Conservation (phyloP, 2,113 vertebrate genomes). For the Amphiprion ocellaris region DNA sequence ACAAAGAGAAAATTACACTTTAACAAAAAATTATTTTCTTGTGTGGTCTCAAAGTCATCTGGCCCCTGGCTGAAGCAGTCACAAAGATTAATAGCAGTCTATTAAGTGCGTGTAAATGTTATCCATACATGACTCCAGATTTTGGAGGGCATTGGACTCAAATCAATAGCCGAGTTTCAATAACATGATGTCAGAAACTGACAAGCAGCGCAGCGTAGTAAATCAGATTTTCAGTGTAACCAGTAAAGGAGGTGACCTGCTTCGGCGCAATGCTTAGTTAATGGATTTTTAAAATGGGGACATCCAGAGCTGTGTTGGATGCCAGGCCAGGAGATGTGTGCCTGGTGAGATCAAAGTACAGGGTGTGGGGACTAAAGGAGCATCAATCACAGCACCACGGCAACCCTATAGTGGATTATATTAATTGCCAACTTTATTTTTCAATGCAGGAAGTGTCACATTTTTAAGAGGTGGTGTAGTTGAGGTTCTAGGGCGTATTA, state of each 20-base stretch:
- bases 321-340: slow-evolving; percentile 19
- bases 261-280: slow-evolving; percentile 36
- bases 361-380: background rate
- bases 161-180: slow-evolving; percentile 64
- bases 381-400: slow-evolving; percentile 28
- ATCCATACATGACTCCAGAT: slow-evolving; percentile 41
- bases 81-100: slow-evolving; percentile 54
- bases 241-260: slow-evolving; percentile 57
- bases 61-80: slow-evolving; percentile 1
- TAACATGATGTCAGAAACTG: slow-evolving; percentile 49
- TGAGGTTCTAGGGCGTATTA: rapidly evolving
- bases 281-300: slow-evolving; percentile 65
- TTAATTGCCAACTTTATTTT: background rate
- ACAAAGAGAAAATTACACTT: slow-evolving; percentile 7
- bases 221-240: slow-evolving; percentile 50
- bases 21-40: slow-evolving; percentile 30
- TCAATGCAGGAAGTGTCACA: background rate
- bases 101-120: slow-evolving; percentile 33
- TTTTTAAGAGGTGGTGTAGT: background rate
- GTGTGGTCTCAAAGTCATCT: background rate
- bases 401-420: background rate
- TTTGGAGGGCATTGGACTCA: slow-evolving; percentile 32
- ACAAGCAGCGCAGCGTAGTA: slow-evolving; percentile 29
- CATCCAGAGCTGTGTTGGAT: slow-evolving; percentile 35
- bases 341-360: slow-evolving; percentile 35